Conservation (phyloP, 2,797 vertebrate species). For the Pantherophis alleghaniensis region DNA sequence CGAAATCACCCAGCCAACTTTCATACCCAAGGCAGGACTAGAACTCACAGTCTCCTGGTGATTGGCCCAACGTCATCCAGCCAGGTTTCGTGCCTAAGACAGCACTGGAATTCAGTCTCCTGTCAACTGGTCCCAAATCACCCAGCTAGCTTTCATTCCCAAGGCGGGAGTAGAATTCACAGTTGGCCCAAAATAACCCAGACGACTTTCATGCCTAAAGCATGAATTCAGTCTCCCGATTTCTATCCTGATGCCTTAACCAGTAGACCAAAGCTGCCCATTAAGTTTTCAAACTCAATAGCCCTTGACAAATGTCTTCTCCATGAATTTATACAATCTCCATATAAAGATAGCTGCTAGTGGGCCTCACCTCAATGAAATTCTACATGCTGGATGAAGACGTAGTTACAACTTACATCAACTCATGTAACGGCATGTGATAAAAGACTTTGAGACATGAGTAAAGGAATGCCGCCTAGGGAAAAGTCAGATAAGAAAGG, state of each 20-base stretch:
- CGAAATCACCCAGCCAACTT: background rate
- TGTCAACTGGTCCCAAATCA: too few relatives aligned
- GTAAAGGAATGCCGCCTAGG: too few relatives aligned
- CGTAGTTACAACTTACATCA: background rate
- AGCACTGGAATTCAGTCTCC: too few relatives aligned
- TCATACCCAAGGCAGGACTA: background rate
- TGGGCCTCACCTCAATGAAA: background rate
- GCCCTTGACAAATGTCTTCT: background rate
- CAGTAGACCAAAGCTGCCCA: background rate
- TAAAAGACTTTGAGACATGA: background rate
- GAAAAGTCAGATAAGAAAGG: too few relatives aligned
- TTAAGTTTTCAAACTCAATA: background rate
- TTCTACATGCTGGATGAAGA: background rate
- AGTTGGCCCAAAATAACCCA: too few relatives aligned
- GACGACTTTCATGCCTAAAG: too few relatives aligned
- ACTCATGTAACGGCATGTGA: background rate
- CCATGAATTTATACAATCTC: background rate
- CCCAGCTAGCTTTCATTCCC: too few relatives aligned
- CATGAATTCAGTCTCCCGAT: background rate
- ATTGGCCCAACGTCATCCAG: background rate
- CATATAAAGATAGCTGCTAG: background rate
- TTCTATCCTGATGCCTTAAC: background rate
- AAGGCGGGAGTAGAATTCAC: too few relatives aligned
- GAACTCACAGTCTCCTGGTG: background rate
- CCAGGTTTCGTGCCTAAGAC: fast-evolving